These are phyloP conservation scores for Phyllopteryx taeniolatus DNA, from an alignment of 2,113 vertebrate genomes.

Conservation along the genomic window DNA sequence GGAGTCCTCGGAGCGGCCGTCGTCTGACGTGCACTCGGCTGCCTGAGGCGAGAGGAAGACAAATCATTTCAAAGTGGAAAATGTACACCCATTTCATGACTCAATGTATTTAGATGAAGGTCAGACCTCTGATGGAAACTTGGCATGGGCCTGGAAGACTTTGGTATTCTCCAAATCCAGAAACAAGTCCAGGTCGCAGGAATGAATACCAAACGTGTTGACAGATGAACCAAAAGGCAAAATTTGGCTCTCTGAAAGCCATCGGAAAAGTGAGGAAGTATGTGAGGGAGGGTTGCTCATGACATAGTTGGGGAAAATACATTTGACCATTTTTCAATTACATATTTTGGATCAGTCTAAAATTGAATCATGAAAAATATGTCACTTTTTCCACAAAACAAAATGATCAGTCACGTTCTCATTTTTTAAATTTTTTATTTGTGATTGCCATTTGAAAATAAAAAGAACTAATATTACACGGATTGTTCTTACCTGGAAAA, in stretches of 20 bases:
- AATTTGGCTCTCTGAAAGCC: conserved; percentile 77
- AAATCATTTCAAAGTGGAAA: not conserved
- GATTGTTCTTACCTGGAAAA: conserved; percentile 78
- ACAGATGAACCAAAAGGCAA: conserved; percentile 86
- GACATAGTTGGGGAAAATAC: not conserved
- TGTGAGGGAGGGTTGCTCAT: not conserved
- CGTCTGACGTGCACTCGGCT: conserved; percentile 66
- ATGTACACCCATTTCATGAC: not conserved
- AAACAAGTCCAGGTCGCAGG: conserved; percentile 88
- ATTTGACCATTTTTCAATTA: not conserved
- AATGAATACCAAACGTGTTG: conserved; percentile 84
- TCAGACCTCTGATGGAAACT: conserved; percentile 55
- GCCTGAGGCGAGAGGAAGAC: conserved; percentile 37
- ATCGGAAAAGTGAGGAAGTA: not conserved
- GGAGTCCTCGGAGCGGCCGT: conserved; percentile 75
- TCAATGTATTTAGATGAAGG: not conserved
- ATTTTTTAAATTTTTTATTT: too few species aligned
- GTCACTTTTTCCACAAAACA: too few species aligned
- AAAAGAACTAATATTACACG: not conserved
- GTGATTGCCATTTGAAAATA: not conserved
- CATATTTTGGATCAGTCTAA: too few species aligned
- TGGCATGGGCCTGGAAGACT: conserved; percentile 72
- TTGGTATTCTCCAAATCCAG: conserved; percentile 84
- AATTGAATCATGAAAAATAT: too few species aligned
- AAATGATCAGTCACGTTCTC: too few species aligned